phyloP scores from a whole-genome alignment of 2,797 vertebrate genomes.

The Lates japonicus region DNA sequence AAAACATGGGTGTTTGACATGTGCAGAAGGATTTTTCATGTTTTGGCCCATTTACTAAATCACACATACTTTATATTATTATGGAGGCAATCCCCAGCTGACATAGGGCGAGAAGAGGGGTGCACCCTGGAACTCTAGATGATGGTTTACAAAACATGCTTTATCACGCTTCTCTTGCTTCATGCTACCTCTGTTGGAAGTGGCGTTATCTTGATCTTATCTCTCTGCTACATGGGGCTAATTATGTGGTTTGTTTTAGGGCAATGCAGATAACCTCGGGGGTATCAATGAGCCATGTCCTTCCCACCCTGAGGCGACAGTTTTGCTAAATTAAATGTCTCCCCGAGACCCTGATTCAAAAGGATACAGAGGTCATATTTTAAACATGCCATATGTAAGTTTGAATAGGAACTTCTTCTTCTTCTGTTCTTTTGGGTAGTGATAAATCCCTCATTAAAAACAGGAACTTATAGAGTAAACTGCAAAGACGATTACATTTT shows the following conservation, averaged over 20 bases:
- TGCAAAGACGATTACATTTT: neutral
- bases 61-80: neutral
- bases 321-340: constrained; percentile 34
- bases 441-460: neutral
- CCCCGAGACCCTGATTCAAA: constrained; percentile 21
- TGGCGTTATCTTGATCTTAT: constrained; percentile 32
- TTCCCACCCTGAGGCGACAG: constrained; percentile 29
- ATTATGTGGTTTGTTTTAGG: constrained; percentile 51
- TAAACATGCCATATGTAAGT: neutral
- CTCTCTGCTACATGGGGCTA: constrained; percentile 26
- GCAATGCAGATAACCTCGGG: constrained; percentile 38
- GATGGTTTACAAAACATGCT: too few relatives aligned
- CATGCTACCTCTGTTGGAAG: neutral
- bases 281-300: constrained; percentile 46
- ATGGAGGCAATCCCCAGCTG: too few relatives aligned
- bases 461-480: constrained; percentile 9
- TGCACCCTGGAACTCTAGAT: too few relatives aligned
- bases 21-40: neutral
- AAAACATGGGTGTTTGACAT: neutral
- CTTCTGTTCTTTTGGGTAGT: neutral
- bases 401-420: neutral
- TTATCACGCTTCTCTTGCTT: neutral
- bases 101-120: too few relatives aligned
- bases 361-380: constrained; percentile 23
- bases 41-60: neutral